Conservation (phyloP, 1,140 invertebrate genomes). For the Drosophila tsacasi region DNA sequence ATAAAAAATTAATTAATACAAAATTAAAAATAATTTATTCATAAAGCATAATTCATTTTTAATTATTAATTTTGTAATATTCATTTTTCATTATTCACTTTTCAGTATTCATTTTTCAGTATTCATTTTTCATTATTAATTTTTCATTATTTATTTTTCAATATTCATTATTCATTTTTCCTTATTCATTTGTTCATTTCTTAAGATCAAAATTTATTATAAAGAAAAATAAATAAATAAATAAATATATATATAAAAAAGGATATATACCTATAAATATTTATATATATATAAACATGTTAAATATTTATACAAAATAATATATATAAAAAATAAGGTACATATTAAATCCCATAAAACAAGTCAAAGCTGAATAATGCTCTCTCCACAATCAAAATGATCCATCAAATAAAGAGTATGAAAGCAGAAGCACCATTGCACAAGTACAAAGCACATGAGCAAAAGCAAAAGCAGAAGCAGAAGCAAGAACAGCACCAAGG, state of each 20-base stretch:
- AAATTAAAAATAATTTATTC: too few relatives aligned
- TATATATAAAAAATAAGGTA: not conserved
- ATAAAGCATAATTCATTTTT: too few relatives aligned
- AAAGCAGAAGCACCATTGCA: conserved; percentile 11
- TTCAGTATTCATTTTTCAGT: too few relatives aligned
- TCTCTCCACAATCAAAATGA: not conserved
- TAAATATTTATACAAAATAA: not conserved
- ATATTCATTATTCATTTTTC: too few relatives aligned
- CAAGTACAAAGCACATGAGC: conserved; percentile 7
- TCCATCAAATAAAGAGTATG: not conserved
- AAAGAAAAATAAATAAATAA: too few relatives aligned
- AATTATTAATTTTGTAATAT: too few relatives aligned
- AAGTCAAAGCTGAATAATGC: not conserved
- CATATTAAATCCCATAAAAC: not conserved
- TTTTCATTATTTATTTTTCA: too few relatives aligned
- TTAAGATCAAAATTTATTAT: too few relatives aligned
- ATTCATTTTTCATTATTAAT: too few relatives aligned
- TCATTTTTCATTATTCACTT: too few relatives aligned
- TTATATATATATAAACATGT: too few relatives aligned
- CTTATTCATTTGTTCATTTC: too few relatives aligned
- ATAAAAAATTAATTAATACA: not conserved
- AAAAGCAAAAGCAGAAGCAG: not conserved
- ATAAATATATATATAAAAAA: not conserved
- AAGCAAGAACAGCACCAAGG: not conserved
- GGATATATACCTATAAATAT: not conserved